phyloP scores from a whole-genome alignment of 2,888 invertebrate species.

The Dioctria rufipes region DNA sequence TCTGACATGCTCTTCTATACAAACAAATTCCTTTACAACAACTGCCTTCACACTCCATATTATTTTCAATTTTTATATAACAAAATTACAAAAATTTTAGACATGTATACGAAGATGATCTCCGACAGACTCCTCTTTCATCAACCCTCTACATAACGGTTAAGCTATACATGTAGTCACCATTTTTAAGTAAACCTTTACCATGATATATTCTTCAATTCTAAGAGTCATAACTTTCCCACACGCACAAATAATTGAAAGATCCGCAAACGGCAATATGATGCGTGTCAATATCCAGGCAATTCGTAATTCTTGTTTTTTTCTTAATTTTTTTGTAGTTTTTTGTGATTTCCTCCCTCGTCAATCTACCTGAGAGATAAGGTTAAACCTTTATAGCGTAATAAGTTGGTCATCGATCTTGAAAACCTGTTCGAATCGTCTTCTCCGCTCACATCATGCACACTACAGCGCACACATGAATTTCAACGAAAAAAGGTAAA shows the following conservation, averaged over 20 bases:
- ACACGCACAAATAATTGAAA: neutral
- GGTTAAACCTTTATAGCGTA: conserved; percentile 39
- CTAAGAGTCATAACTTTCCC: neutral
- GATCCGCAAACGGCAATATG: conserved; percentile 40
- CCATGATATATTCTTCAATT: neutral
- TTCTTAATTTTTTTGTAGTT: neutral
- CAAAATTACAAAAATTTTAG: too few relatives aligned
- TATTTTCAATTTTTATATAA: too few relatives aligned
- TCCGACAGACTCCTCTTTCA: too few relatives aligned
- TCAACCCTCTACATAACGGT: too few relatives aligned
- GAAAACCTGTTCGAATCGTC: conserved; percentile 50
- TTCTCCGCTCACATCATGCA: conserved; percentile 24
- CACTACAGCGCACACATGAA: neutral
- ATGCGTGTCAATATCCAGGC: conserved; percentile 46
- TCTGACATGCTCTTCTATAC: too few relatives aligned
- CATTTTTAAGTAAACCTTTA: too few relatives aligned
- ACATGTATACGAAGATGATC: too few relatives aligned
- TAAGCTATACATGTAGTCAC: too few relatives aligned
- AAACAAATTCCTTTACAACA: too few relatives aligned
- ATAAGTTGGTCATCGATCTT: conserved; percentile 57
- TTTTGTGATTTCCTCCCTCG: conserved; percentile 41
- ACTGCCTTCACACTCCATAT: too few relatives aligned
- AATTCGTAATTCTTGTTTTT: conserved; percentile 40
- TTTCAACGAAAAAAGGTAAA: conserved; percentile 20
- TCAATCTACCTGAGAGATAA: conserved; percentile 49